Evolutionary conservation across 2,797 vertebrate genomes (phyloP).

Genomic region (Onychomys arenicola): DNA sequence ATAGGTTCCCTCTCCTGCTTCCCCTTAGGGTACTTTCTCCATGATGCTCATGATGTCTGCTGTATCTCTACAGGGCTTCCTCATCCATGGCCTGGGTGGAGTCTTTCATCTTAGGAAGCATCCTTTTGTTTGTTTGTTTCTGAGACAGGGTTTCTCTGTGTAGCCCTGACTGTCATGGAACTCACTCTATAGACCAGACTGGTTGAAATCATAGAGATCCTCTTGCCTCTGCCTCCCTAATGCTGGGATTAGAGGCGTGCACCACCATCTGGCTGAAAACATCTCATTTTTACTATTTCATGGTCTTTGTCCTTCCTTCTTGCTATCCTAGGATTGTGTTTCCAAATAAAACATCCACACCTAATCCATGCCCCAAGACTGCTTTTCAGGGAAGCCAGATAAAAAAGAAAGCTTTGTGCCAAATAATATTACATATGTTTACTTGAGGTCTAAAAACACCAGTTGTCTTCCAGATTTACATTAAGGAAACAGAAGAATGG

Average conservation of each 20-base stretch:
- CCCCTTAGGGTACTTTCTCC: not conserved
- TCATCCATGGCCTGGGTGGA: not conserved
- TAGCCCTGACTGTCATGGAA: not conserved
- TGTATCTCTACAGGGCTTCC: not conserved
- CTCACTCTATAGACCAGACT: not conserved
- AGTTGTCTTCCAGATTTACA: not conserved
- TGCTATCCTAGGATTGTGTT: not conserved
- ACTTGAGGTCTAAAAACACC: not conserved
- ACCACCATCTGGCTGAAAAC: not conserved
- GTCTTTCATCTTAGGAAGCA: not conserved
- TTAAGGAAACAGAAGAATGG: not conserved
- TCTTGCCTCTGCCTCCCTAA: not conserved
- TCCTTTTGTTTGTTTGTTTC: not conserved
- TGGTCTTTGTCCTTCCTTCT: constrained; percentile 18
- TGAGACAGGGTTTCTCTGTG: not conserved
- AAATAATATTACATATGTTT: constrained; percentile 18
- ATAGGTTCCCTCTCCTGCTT: not conserved
- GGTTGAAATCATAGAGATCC: not conserved
- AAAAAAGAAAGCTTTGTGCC: not conserved
- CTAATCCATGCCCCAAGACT: not conserved
- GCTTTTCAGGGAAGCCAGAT: constrained; percentile 21
- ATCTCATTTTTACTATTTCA: not conserved
- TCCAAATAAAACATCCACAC: not conserved
- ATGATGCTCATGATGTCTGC: not conserved
- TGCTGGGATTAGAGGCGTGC: not conserved